phyloP scores from a whole-genome alignment of 1,140 invertebrate genomes.

The Lordiphosa clarofinis region DNA sequence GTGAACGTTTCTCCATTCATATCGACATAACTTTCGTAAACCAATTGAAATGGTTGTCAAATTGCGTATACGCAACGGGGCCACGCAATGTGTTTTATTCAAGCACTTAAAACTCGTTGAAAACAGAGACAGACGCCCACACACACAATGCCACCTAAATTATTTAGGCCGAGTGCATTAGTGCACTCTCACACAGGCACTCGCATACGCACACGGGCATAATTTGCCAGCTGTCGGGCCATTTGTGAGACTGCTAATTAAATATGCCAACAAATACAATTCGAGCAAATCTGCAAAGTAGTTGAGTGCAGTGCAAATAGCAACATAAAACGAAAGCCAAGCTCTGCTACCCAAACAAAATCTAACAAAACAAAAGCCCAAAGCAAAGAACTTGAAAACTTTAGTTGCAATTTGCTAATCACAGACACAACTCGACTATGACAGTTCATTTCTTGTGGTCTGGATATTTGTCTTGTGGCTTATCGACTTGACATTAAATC shows the following conservation, averaged over 20 bases:
- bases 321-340: constrained; percentile 27
- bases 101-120: constrained; percentile 61
- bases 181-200: constrained; percentile 31
- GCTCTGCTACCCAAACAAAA: constrained; percentile 6
- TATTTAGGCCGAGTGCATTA: constrained; percentile 71
- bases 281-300: constrained; percentile 35
- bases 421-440: constrained; percentile 3
- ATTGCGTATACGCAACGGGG: constrained; percentile 61
- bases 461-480: constrained; percentile 14
- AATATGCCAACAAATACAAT: constrained; percentile 39
- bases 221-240: constrained; percentile 60
- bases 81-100: constrained; percentile 51
- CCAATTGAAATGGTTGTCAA: constrained; percentile 49
- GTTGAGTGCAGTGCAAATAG: constrained; percentile 47
- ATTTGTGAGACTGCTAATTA: constrained; percentile 57
- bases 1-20: not conserved
- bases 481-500: constrained; percentile 4
- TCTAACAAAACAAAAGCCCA: not conserved
- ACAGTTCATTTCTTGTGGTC: not conserved
- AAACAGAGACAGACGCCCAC: constrained; percentile 21
- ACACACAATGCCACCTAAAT: constrained; percentile 52
- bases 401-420: constrained; percentile 11
- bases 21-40: constrained; percentile 18
- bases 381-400: constrained; percentile 27
- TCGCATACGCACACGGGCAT: constrained; percentile 30